Base-by-base conservation (phyloP, 1,140 invertebrate genomes). In the Apis laboriosa region DNA sequence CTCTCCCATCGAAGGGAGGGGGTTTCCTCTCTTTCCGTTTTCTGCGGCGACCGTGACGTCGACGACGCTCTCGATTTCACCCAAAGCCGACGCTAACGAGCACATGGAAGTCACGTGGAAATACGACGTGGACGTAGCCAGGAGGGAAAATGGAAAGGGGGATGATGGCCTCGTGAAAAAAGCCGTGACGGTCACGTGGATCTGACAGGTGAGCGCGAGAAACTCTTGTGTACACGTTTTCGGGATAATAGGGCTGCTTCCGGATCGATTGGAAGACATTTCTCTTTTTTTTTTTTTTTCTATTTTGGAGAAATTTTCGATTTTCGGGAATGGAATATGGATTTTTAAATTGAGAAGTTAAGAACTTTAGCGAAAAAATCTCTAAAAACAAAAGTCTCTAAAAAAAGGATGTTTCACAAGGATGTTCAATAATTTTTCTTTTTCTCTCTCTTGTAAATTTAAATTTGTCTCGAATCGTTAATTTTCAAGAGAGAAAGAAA, bases 51-150 rank as follows among this genome's bases (percentile, higher is more conserved):
- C 84, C 82, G 85, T 91, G 91, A 90, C 91, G 91, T 92, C 89
- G 90, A 89, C 90, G 92, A 89, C 90, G 92, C 92, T 93, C 92
- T 93, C 91, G 91, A 92, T 93, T 93, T 93, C 91, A 93, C 91
- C 91, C 90, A 93, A 93, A 94, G 93, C 91, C 92, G 93, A 94
- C 93, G 91, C 91, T 94, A 94, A 94, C 93, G 93, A 94, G 93
- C 92, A 90, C 92, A 92, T 93, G 92, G 91, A 93, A 93, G 92
- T 93, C 93, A 94, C 93, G 93, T 94, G 93, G 92, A 94, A 92
- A 89, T 80, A 86, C 87, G 80, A 80, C 70, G 79, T 87, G 85
- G 77, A 86, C 77, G 81, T 77, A 21, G 80, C 80, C 80, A 43
- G 58, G 64, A 56, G 24, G 76, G 68, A 60, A 77, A 64, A 66